A percentile compares a stretch with the other conserved stretches of the same genome.
phyloP scores from a whole-genome alignment of 2,113 vertebrate genomes.

The Phocoena phocoena region DNA sequence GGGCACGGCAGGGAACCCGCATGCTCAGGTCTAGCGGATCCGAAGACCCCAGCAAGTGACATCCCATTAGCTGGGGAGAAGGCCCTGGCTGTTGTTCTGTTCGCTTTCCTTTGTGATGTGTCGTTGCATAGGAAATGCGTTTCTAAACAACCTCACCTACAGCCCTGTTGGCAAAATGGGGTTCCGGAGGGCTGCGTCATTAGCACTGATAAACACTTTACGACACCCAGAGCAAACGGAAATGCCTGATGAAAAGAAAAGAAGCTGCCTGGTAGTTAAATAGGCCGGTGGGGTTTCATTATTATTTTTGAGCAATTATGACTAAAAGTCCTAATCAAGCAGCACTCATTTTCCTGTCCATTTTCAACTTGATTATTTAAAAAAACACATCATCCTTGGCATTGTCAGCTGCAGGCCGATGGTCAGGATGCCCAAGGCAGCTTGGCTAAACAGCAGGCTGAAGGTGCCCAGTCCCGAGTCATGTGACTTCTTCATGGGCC shows the following conservation, averaged over 20 bases:
- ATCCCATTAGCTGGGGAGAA: not conserved
- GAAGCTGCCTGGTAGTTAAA: conserved; percentile 23
- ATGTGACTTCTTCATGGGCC: not conserved
- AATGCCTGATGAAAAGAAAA: not conserved
- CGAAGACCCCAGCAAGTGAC: not conserved
- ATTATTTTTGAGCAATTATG: conserved; percentile 61
- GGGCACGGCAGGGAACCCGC: accelerated
- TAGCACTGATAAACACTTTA: conserved; percentile 52
- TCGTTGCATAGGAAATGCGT: conserved; percentile 55
- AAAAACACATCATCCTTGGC: not conserved
- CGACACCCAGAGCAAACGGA: not conserved
- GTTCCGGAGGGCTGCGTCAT: conserved; percentile 9
- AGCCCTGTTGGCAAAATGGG: conserved; percentile 30
- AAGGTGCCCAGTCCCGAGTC: too few relatives aligned
- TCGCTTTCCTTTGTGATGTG: conserved; percentile 38
- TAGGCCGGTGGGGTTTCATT: conserved; percentile 31
- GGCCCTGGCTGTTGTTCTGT: not conserved
- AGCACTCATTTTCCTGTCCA: conserved; percentile 20
- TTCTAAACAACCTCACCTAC: conserved; percentile 53
- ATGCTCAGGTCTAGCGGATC: not conserved
- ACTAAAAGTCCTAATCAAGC: conserved; percentile 41
- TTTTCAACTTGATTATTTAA: not conserved
- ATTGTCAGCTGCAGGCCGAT: not conserved
- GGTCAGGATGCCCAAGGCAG: not conserved
- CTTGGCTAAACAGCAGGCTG: not conserved